Base-by-base conservation (phyloP, 2,888 invertebrate species). In the Tryphoninae sp. region DNA sequence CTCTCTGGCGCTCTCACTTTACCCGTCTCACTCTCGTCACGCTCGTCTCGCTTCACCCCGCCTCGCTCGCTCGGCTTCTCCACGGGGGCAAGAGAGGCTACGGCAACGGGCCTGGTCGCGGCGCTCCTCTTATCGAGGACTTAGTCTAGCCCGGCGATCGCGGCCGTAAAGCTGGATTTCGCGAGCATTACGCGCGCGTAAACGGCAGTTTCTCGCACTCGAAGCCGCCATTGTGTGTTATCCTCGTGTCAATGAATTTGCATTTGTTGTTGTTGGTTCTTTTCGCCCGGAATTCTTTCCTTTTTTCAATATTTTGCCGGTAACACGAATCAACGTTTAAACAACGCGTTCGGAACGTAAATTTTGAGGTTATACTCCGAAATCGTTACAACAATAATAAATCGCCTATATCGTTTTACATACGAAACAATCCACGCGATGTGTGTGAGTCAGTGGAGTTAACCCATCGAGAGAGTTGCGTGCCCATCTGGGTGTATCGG, bases 91-190 rank as follows among this genome's bases (percentile, higher is more conserved):
- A 82, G 71, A 75, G 81, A 81, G 83, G 79, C 67, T 72, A 78
- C 78, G 79, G 53, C 62, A 68, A 19, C 76, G 76, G 69, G 61
- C 49, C 76, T 45, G 78, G 77, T 80, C 64, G 74, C 64, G 45
- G 68, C 69, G 81, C 82, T 83, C 81, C 83, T 82, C 83, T 84
- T 84, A 84, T 84, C 83, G 84, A 82, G 82, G 78, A 82, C 80
- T 84, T 84, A 84, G 84, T 84, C 83, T 82, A 84, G 83, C 84
- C 77, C 83, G 82, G 82, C 80, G 79, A 81, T 84, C 85, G 84
- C 81, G 82, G 80, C 83, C 81, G 81, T 81, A 82, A 79, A 82
- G 82, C 82, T 82, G 68, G 73, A 82, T 82, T 59, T 72, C 79
- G 75, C 59, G 79, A 76, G 69, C 74, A 71, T 82, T 69, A 74